These are phyloP conservation scores for Belonocnema kinseyi DNA, from an alignment of 1,140 invertebrate species.

Conservation along the genomic window DNA sequence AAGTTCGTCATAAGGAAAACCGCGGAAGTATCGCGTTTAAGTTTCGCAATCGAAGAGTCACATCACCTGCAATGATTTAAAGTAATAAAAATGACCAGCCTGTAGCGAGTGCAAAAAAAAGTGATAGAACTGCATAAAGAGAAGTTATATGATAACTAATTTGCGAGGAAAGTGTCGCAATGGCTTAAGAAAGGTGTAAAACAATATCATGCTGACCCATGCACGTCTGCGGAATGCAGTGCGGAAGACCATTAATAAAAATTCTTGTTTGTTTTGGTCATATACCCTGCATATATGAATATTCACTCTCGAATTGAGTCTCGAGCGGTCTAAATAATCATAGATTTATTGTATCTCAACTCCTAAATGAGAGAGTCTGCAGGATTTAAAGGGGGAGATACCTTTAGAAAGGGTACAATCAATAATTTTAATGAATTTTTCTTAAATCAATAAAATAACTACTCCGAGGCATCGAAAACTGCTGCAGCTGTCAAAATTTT, in stretches of 20 bases:
- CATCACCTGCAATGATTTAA: not conserved
- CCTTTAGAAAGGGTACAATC: too few relatives aligned
- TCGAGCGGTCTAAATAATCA: too few relatives aligned
- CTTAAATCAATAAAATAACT: too few relatives aligned
- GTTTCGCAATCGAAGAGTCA: slow-evolving; percentile 4
- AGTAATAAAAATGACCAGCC: not conserved
- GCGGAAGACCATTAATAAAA: not conserved
- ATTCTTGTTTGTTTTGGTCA: slow-evolving; percentile 1
- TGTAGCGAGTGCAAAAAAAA: not conserved
- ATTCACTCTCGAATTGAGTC: too few relatives aligned
- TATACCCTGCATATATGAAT: not conserved
- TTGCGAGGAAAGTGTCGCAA: slow-evolving; percentile 14
- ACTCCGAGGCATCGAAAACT: too few relatives aligned
- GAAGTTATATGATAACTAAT: slow-evolving; percentile 10
- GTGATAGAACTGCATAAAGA: not conserved
- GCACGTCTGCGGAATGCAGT: not conserved
- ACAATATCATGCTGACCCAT: not conserved
- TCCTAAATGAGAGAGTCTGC: too few relatives aligned
- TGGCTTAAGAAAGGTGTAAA: not conserved
- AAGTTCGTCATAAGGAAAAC: too few relatives aligned
- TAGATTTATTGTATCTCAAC: too few relatives aligned
- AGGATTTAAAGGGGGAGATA: too few relatives aligned
- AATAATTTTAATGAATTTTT: too few relatives aligned
- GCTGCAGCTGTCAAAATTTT: too few relatives aligned
- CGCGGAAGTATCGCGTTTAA: not conserved